A percentile compares a stretch with the other conserved stretches of the same genome.
These are phyloP conservation scores for Triplophysa bombifrons DNA, from an alignment of 2,797 vertebrate genomes.

Conservation along the genomic window DNA sequence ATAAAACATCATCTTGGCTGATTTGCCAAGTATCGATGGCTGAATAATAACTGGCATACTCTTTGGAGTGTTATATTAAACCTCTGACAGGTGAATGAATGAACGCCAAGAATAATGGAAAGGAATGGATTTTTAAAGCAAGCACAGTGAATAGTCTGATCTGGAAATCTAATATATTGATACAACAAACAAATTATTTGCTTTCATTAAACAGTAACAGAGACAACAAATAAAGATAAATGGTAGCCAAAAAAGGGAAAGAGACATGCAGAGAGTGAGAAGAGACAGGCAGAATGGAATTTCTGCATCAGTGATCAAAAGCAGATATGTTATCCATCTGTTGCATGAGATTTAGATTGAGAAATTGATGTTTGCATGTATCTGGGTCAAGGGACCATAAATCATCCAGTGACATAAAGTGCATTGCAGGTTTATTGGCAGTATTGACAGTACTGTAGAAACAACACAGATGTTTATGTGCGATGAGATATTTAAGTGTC, in stretches of 20 bases:
- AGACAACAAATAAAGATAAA: background rate
- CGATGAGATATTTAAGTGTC: background rate
- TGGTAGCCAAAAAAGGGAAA: background rate
- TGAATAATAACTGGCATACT: conserved; percentile 73
- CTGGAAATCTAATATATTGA: background rate
- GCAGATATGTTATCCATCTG: conserved; percentile 42
- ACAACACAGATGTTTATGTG: conserved; percentile 2
- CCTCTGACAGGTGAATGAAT: conserved; percentile 70
- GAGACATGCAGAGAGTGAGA: background rate
- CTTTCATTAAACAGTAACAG: background rate
- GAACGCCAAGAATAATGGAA: conserved; percentile 71
- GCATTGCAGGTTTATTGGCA: background rate
- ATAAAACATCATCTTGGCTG: conserved; percentile 63
- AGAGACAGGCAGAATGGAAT: background rate
- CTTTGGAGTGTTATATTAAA: conserved; percentile 71
- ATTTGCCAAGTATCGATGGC: conserved; percentile 74
- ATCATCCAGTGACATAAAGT: background rate
- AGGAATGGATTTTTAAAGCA: conserved; percentile 71
- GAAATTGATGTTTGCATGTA: background rate
- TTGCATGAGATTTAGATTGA: conserved; percentile 29
- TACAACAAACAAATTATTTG: background rate
- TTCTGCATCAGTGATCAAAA: conserved; percentile 24
- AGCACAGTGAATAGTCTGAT: conserved; percentile 50
- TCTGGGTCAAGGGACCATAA: background rate
- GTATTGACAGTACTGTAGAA: conserved; percentile 11